Evolutionary conservation across 2,797 vertebrate species (phyloP), one percentile per base, ranked within the genome.

Genomic region (Xenops minutus): DNA sequence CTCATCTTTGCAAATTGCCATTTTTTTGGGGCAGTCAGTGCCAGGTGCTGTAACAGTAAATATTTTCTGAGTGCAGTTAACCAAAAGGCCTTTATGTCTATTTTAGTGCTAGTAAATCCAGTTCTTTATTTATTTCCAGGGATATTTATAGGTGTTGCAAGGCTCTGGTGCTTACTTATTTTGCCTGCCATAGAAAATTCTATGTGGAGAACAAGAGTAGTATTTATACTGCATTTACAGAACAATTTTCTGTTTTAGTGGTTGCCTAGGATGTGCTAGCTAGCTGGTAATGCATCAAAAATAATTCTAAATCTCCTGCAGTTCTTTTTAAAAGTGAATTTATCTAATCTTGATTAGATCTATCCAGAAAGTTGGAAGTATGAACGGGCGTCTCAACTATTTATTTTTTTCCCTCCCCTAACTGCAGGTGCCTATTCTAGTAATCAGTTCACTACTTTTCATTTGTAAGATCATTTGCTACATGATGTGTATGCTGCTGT

Each of bases 41-140:
- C 76, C 75, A 91, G 62, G 36, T 88, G 82, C 58, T 62, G 55
- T 59, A 64, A 88, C 19, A 72, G 46, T 69, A 86, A 83, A 93
- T 89, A 74, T 68, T 93, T 95, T 86, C 74, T 12, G 2, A 74
- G 9, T 55, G 22, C 63, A 85, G 82, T 68, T 94, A 90, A 95
- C 85, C 73, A 94, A 85, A 92, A 85, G 63, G 48, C 43, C 55
- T 92, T 79, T 86, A 22, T 68, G 36, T 78, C 32, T 90, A 59
- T 96, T 92, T 95, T 86, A 84, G 74, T 89, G 46, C 64, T 85
- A 29, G 66, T 59, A 88, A 93, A 92, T 84, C 66, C 49, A 71
- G 49, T 89, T 92, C 63, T 72, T 87, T 4, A 34, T 87, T 93
- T 79, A 88, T 93, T 89, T 96, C 89, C 43, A 9, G 71, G 90